Evolutionary conservation across 2,888 invertebrate species (phyloP).

Genomic region (Dasysyrphus tricinctus): DNA sequence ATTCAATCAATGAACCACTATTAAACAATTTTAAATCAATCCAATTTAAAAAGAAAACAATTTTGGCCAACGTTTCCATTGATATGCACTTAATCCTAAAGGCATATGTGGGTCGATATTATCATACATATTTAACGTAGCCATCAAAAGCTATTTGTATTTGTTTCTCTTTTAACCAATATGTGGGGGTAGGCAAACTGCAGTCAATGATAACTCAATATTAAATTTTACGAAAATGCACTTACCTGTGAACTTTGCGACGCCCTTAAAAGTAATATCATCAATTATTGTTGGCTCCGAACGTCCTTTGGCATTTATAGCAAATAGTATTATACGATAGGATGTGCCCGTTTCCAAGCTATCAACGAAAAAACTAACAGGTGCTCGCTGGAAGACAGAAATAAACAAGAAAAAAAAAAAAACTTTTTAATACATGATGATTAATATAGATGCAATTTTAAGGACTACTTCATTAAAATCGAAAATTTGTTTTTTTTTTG

Average conservation of each 20-base stretch:
- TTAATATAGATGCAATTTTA: not conserved
- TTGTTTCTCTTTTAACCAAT: not conserved
- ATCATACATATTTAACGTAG: not conserved
- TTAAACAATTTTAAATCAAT: too few species aligned
- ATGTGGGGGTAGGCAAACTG: not conserved
- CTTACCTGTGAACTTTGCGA: constrained; percentile 93
- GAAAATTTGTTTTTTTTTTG: too few species aligned
- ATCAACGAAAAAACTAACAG: constrained; percentile 82
- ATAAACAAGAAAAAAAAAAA: constrained; percentile 2
- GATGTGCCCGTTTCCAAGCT: constrained; percentile 89
- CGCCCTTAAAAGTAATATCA: constrained; percentile 93
- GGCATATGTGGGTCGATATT: too few species aligned
- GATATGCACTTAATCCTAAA: too few species aligned
- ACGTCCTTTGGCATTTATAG: constrained; percentile 93
- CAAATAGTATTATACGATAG: constrained; percentile 92
- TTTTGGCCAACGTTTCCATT: too few species aligned
- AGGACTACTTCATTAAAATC: too few species aligned
- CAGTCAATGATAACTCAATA: constrained; percentile 54
- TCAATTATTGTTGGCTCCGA: constrained; percentile 93
- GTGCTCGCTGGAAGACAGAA: constrained; percentile 79
- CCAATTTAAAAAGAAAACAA: too few species aligned
- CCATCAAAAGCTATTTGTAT: not conserved
- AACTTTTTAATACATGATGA: not conserved
- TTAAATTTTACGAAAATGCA: constrained; percentile 74
- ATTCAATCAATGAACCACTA: too few species aligned